These are phyloP conservation scores for Macaria liturata DNA, from an alignment of 2,888 invertebrate genomes.

Conservation along the genomic window DNA sequence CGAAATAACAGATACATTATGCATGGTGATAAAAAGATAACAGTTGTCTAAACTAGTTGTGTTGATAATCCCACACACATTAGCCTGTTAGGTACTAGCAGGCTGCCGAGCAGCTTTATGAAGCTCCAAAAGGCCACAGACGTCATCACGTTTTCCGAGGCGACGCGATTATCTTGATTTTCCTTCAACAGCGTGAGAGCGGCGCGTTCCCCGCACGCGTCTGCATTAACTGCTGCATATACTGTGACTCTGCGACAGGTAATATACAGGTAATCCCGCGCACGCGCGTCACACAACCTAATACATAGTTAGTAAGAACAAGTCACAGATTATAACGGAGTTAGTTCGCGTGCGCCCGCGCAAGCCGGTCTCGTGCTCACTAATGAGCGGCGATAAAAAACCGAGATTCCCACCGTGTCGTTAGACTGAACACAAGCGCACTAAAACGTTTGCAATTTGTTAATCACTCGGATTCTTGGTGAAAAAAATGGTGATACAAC, in stretches of 20 bases:
- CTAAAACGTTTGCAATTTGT: slow-evolving; percentile 5
- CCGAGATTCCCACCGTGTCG: slow-evolving; percentile 24
- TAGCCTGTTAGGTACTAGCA: too few relatives aligned
- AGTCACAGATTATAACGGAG: neutral
- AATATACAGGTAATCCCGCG: slow-evolving; percentile 5
- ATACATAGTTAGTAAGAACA: too few relatives aligned
- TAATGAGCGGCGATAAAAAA: slow-evolving; percentile 16
- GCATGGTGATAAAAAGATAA: too few relatives aligned
- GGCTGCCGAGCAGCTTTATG: neutral
- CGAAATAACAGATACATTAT: too few relatives aligned
- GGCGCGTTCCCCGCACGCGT: neutral
- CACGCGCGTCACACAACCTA: neutral
- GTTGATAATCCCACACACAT: too few relatives aligned
- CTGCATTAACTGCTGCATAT: neutral
- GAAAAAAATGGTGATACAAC: neutral
- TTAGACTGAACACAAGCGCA: neutral
- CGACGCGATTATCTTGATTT: slow-evolving; percentile 11
- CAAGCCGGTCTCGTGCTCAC: slow-evolving; percentile 3
- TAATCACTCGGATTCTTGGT: neutral
- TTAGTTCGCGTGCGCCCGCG: neutral
- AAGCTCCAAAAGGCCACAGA: slow-evolving; percentile 9
- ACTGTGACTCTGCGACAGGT: neutral
- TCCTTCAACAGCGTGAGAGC: slow-evolving; percentile 4
- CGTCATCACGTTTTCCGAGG: slow-evolving; percentile 21
- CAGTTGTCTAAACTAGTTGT: too few relatives aligned